Conservation (phyloP, 1,140 invertebrate genomes). For the Drosophila kepulauana region DNA sequence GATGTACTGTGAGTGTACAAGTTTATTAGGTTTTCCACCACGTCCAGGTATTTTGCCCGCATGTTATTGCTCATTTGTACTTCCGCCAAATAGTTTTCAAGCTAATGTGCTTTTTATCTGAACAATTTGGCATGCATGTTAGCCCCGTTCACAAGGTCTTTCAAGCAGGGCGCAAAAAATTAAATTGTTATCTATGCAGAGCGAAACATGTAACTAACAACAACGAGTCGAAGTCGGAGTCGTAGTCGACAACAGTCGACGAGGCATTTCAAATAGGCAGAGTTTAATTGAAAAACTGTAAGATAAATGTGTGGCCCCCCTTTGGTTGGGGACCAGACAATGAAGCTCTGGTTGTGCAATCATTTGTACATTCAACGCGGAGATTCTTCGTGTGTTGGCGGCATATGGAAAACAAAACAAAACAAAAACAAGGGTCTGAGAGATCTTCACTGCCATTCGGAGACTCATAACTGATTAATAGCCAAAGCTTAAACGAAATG, state of each 20-base stretch:
- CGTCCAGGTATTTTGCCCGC: slow-evolving; percentile 19
- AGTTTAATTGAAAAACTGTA: slow-evolving; percentile 65
- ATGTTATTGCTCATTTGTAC: slow-evolving; percentile 34
- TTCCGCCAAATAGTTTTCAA: slow-evolving; percentile 55
- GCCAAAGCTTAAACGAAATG: slow-evolving; percentile 65
- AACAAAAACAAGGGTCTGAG: slow-evolving; percentile 5
- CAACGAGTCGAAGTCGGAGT: background rate
- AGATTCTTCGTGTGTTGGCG: slow-evolving; percentile 50
- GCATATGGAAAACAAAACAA: slow-evolving; percentile 15
- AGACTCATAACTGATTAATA: slow-evolving; percentile 68
- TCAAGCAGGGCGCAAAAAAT: slow-evolving; percentile 47
- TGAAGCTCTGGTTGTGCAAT: slow-evolving; percentile 44
- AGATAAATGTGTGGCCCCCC: slow-evolving; percentile 49
- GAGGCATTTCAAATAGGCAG: slow-evolving; percentile 51
- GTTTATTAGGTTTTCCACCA: background rate
- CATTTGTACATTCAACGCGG: slow-evolving; percentile 19
- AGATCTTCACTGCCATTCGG: slow-evolving; percentile 19
- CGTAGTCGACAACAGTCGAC: background rate
- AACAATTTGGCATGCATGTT: slow-evolving; percentile 65
- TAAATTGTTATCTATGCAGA: slow-evolving; percentile 64
- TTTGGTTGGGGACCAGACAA: background rate
- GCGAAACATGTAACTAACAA: slow-evolving; percentile 30
- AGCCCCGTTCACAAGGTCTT: slow-evolving; percentile 30
- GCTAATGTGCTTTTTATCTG: slow-evolving; percentile 64
- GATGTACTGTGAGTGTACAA: background rate